Evolutionary conservation across 2,797 vertebrate species (phyloP).

Genomic region (Presbytis comata): DNA sequence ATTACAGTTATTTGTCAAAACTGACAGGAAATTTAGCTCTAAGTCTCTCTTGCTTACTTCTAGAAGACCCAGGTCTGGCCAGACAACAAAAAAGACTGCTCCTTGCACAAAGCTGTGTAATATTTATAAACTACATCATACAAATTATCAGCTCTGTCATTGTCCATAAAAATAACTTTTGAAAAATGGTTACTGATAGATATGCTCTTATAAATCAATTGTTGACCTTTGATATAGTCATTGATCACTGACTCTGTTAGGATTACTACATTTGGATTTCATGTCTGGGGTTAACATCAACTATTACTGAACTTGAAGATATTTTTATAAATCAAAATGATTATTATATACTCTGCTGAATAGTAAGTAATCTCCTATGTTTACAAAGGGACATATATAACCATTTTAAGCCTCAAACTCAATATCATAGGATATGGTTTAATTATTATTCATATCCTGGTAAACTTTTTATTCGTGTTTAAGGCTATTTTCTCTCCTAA

Average conservation of each 20-base stretch:
- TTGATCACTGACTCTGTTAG: neutral
- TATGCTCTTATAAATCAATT: neutral
- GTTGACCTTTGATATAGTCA: neutral
- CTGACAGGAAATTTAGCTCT: neutral
- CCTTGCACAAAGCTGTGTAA: neutral
- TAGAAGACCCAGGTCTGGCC: neutral
- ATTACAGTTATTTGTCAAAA: neutral
- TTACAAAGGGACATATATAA: neutral
- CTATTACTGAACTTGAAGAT: neutral
- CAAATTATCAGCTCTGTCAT: neutral
- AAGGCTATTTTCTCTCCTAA: neutral
- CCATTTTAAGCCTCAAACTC: neutral
- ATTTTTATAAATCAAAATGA: neutral
- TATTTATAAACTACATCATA: neutral
- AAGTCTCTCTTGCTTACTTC: neutral
- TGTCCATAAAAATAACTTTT: neutral
- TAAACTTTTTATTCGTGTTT: neutral
- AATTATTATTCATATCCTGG: neutral
- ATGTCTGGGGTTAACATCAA: neutral
- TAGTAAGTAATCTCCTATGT: neutral
- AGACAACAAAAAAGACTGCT: neutral
- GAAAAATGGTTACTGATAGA: neutral
- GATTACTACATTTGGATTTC: neutral
- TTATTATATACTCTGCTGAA: neutral
- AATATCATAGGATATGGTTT: neutral